Evolutionary conservation across 1,140 invertebrate species (phyloP).

Genomic region (Olivierus martensii): DNA sequence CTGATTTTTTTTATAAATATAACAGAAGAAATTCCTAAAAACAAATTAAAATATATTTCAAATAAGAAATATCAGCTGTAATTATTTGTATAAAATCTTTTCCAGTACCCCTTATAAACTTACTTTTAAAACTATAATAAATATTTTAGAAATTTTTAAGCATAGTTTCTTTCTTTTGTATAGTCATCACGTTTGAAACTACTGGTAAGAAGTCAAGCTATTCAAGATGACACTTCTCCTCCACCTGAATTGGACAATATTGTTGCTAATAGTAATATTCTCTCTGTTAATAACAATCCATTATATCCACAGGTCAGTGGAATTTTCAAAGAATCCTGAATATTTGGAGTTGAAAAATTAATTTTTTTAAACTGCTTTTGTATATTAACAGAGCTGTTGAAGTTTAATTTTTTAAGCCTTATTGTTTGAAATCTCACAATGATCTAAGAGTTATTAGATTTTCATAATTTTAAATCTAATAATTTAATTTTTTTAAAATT

Average conservation of each 20-base stretch:
- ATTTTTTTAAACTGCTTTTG: too few species aligned
- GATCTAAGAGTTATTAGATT: too few species aligned
- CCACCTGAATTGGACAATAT: constrained; percentile 48
- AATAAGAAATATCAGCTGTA: too few species aligned
- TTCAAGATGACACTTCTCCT: constrained; percentile 70
- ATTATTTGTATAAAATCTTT: too few species aligned
- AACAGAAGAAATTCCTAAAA: too few species aligned
- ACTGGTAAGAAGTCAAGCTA: constrained; percentile 71
- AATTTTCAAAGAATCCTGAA: constrained; percentile 18
- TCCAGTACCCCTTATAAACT: background rate
- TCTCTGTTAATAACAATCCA: constrained; percentile 26
- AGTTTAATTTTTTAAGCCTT: too few species aligned
- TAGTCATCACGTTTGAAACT: constrained; percentile 44
- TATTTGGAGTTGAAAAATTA: constrained; percentile 18
- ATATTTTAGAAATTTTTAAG: background rate
- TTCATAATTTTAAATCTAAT: too few species aligned
- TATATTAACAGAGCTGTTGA: too few species aligned
- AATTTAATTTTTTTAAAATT: too few species aligned
- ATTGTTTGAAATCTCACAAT: too few species aligned
- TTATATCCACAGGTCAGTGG: constrained; percentile 6
- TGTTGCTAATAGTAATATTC: constrained; percentile 20
- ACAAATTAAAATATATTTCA: too few species aligned
- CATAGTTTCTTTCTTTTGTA: constrained; percentile 1
- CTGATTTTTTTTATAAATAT: too few species aligned
- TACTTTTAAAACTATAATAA: background rate